Conservation (phyloP, 2,113 vertebrate genomes). For the Marmota flaviventris region DNA sequence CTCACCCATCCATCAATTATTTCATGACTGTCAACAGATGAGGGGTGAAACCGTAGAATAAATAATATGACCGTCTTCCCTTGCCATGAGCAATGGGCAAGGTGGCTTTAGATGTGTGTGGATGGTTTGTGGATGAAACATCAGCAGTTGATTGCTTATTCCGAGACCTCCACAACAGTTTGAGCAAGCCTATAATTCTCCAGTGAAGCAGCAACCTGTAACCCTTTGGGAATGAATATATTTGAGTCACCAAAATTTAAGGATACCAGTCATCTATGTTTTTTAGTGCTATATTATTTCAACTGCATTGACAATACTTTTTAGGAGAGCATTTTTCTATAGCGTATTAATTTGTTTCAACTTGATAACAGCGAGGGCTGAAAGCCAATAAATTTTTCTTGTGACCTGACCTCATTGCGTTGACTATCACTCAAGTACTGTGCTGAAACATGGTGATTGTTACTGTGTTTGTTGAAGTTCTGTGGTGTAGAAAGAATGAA, state of each 20-base stretch:
- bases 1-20: background rate
- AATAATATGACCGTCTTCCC: no score
- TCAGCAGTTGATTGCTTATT: background rate
- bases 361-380: background rate
- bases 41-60: background rate
- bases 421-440: background rate
- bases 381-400: background rate
- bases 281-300: constrained; percentile 26
- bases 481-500: background rate
- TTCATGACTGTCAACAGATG: background rate
- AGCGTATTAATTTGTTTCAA: background rate
- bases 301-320: background rate
- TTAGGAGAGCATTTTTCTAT: background rate
- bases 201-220: background rate
- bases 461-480: background rate
- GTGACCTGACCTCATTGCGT: background rate
- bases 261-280: background rate
- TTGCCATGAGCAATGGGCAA: rapidly evolving
- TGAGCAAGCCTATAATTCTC: background rate
- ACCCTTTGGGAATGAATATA: background rate
- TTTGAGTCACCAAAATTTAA: background rate
- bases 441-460: background rate
- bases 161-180: background rate
- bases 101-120: background rate
- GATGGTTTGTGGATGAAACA: background rate